Conservation (phyloP, 1,140 invertebrate genomes). For the Laupala kohalensis region DNA sequence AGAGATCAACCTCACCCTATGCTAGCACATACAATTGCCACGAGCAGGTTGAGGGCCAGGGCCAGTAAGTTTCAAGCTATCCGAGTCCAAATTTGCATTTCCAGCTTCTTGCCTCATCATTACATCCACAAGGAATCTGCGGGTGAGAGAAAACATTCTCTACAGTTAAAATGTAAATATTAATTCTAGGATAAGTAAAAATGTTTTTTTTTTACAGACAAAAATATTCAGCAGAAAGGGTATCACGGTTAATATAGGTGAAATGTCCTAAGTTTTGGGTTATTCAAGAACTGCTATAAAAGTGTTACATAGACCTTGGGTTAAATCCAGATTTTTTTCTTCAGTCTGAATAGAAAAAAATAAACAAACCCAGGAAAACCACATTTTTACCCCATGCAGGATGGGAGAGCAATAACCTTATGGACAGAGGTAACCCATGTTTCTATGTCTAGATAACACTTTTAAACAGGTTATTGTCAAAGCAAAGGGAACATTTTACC, state of each 20-base stretch:
- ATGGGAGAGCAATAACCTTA: no score
- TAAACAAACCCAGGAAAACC: no score
- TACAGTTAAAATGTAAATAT: background rate
- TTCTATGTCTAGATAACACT: background rate
- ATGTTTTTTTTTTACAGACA: background rate
- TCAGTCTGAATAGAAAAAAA: no score
- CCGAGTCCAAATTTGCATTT: constrained; percentile 5
- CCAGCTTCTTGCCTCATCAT: constrained; percentile 28
- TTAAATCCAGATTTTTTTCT: no score
- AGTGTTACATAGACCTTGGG: no score
- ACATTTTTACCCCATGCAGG: no score
- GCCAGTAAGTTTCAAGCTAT: constrained; percentile 12
- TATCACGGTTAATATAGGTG: background rate
- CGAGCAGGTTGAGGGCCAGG: constrained; percentile 2
- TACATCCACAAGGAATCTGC: constrained; percentile 28
- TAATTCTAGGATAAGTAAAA: background rate
- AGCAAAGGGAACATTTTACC: background rate
- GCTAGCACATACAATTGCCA: background rate
- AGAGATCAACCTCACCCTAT: background rate
- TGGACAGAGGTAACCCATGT: no score
- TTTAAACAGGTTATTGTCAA: background rate
- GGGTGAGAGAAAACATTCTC: no score
- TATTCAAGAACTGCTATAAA: no score
- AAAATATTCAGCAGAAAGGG: background rate
- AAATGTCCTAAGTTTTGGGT: background rate